Percentiles rank a stretch among this genome's conserved stretches.
Evolutionary conservation across 2,797 vertebrate genomes (phyloP).

Genomic region (Tinamus major): DNA sequence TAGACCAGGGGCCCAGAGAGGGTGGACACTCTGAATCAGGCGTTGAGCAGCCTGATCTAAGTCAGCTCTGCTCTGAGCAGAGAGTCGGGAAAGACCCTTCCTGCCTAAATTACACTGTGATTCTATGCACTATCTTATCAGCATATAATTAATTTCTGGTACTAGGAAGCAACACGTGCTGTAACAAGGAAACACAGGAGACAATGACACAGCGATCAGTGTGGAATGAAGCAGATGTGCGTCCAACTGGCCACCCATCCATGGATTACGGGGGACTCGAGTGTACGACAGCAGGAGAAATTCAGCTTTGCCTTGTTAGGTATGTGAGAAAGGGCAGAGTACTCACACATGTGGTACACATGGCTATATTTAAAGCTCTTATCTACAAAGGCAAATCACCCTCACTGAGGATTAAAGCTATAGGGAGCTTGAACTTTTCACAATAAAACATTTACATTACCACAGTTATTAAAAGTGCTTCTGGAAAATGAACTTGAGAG

Average conservation of each 20-base stretch:
- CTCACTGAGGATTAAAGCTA: not conserved
- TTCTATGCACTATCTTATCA: not conserved
- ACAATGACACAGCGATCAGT: not conserved
- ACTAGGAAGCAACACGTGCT: not conserved
- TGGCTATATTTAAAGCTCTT: not conserved
- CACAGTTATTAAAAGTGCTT: not conserved
- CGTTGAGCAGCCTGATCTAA: not conserved
- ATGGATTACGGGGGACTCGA: not conserved
- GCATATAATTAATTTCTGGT: not conserved
- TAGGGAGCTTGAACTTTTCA: not conserved
- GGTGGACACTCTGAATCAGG: not conserved
- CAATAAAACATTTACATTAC: not conserved
- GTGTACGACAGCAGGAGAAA: not conserved
- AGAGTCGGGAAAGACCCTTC: not conserved
- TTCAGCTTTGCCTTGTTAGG: not conserved
- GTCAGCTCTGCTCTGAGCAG: fast-evolving
- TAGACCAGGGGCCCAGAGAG: not conserved
- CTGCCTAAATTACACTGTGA: not conserved
- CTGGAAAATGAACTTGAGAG: not conserved
- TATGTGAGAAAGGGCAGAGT: not conserved
- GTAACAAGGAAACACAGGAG: not conserved
- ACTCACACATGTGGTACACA: not conserved
- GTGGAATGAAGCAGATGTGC: not conserved
- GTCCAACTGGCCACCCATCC: not conserved
- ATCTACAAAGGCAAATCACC: not conserved